These are phyloP conservation scores for Centrocercus urophasianus DNA, from an alignment of 2,113 vertebrate species.

Conservation along the genomic window DNA sequence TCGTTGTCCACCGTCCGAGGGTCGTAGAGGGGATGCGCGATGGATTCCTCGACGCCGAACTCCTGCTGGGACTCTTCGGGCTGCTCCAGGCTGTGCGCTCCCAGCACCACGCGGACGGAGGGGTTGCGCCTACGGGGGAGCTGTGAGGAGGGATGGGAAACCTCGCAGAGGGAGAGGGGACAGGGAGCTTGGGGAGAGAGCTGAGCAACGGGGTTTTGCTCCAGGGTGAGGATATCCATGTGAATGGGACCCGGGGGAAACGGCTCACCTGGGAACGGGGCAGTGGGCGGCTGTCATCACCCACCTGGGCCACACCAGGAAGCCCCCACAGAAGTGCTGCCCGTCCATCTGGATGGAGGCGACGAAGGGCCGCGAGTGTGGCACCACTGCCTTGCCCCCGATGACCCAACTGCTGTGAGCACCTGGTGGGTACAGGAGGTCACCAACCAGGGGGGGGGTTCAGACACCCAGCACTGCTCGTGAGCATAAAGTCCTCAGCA, in stretches of 20 bases:
- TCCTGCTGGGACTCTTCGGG: constrained; percentile 68
- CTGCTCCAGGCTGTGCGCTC: constrained; percentile 56
- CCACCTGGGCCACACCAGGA: constrained; percentile 71
- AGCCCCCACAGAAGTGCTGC: constrained; percentile 70
- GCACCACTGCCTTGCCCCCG: constrained; percentile 72
- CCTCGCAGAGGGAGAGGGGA: fast-evolving
- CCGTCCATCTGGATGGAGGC: constrained; percentile 73
- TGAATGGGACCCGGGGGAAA: not conserved
- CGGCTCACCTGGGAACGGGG: constrained; percentile 60
- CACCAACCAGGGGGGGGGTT: fast-evolving
- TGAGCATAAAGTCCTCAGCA: fast-evolving
- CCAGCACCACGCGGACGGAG: constrained; percentile 57
- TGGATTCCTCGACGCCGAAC: constrained; percentile 16
- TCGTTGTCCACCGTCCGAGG: constrained; percentile 6
- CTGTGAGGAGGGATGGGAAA: not conserved
- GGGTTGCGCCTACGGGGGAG: not conserved
- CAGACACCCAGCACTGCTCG: fast-evolving
- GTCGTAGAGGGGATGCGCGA: constrained; percentile 62
- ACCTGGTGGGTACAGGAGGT: constrained; percentile 32
- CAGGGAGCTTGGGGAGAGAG: not conserved
- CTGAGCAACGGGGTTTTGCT: not conserved
- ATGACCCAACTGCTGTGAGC: constrained; percentile 74
- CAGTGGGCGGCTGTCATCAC: constrained; percentile 80
- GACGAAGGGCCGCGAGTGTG: constrained; percentile 86
- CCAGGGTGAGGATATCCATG: fast-evolving